Conservation (phyloP, 2,113 vertebrate species). For the Alethe diademata region DNA sequence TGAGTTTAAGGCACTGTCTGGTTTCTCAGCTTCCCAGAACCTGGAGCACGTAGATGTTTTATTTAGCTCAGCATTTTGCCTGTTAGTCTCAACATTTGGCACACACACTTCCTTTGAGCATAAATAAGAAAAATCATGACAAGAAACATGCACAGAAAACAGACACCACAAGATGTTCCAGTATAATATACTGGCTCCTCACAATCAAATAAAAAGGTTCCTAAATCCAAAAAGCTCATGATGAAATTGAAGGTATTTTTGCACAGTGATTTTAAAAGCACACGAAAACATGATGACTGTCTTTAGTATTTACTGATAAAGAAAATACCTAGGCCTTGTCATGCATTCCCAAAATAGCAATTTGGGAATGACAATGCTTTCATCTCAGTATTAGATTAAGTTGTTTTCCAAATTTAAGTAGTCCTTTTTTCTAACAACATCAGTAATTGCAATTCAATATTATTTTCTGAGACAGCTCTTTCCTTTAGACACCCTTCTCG, state of each 20-base stretch:
- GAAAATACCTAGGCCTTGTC: background rate
- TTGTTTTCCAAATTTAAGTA: background rate
- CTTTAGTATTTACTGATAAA: background rate
- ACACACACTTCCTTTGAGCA: background rate
- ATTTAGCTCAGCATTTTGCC: background rate
- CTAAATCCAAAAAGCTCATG: background rate
- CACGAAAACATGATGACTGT: background rate
- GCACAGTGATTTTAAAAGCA: background rate
- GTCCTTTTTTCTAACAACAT: background rate
- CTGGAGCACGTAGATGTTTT: background rate
- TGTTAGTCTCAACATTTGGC: background rate
- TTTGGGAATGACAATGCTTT: background rate
- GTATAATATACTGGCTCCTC: background rate
- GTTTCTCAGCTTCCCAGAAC: background rate
- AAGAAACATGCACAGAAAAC: background rate
- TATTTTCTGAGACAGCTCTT: background rate
- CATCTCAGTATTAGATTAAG: background rate
- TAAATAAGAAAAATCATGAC: slow-evolving; percentile 1
- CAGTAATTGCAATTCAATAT: background rate
- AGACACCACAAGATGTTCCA: background rate
- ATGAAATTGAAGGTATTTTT: background rate
- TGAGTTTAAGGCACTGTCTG: background rate
- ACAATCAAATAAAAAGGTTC: background rate
- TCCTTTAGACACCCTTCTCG: background rate
- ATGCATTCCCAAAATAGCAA: background rate